Percentiles rank a stretch among this genome's conserved stretches.
Evolutionary conservation across 1,140 invertebrate genomes (phyloP).

Genomic region (Solenopsis fugax): DNA sequence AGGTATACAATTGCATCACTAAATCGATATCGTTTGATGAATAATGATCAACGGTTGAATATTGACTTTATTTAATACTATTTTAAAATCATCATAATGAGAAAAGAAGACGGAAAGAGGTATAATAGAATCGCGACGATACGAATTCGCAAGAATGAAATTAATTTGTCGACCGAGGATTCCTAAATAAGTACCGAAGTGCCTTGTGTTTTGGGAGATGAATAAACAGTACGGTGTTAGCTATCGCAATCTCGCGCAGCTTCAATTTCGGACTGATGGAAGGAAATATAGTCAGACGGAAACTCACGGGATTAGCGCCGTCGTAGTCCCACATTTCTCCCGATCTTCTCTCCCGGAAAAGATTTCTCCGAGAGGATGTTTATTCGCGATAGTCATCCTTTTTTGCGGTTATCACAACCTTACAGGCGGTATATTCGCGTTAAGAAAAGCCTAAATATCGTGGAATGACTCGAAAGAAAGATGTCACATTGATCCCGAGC

Average conservation of each 20-base stretch:
- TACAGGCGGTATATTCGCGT: background rate
- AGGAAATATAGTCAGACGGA: conserved; percentile 31
- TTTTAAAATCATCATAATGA: background rate
- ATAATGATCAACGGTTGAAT: background rate
- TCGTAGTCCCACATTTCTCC: background rate
- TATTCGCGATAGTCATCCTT: conserved; percentile 21
- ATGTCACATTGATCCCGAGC: conserved; percentile 23
- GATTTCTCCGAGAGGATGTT: conserved; percentile 4
- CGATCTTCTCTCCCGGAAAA: conserved; percentile 19
- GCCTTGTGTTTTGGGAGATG: background rate
- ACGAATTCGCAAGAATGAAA: background rate
- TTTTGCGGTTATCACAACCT: conserved; percentile 1
- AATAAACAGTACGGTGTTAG: background rate
- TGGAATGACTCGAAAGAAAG: conserved; percentile 21
- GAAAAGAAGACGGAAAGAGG: background rate
- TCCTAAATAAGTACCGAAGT: background rate
- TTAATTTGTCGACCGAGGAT: background rate
- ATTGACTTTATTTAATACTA: background rate
- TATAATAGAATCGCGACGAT: background rate
- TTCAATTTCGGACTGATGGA: conserved; percentile 24
- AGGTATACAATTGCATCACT: background rate
- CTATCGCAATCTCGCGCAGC: conserved; percentile 13
- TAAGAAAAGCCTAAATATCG: conserved; percentile 13
- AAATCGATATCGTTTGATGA: background rate
- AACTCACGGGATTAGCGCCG: background rate